These are phyloP conservation scores for Phyllotreta striolata DNA, from an alignment of 2,888 invertebrate species.

Conservation along the genomic window DNA sequence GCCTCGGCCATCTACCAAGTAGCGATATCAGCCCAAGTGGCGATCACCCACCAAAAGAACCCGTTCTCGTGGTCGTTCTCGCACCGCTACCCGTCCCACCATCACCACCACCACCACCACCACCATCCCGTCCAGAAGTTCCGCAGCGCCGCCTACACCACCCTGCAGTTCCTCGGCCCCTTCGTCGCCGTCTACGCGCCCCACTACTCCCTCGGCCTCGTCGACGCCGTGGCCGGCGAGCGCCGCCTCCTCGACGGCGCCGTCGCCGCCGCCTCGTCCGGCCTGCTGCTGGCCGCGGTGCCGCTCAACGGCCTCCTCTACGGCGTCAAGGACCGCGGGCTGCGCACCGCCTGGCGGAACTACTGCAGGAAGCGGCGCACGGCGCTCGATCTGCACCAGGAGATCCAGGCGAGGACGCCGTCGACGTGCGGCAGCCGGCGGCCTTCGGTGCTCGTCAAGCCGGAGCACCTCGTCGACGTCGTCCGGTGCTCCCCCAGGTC, in stretches of 20 bases:
- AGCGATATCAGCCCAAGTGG: slow-evolving; percentile 83
- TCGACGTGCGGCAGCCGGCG: slow-evolving; percentile 79
- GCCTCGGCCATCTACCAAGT: slow-evolving; percentile 87
- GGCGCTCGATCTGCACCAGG: slow-evolving; percentile 80
- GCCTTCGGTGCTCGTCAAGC: slow-evolving; percentile 63
- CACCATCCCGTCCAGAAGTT: slow-evolving; percentile 58
- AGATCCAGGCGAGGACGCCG: slow-evolving; percentile 82
- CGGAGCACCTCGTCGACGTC: slow-evolving; percentile 9
- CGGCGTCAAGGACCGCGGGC: slow-evolving; percentile 76
- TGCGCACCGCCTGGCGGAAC: slow-evolving; percentile 77
- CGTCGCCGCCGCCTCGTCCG: slow-evolving; percentile 65
- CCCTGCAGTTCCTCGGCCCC: slow-evolving; percentile 77
- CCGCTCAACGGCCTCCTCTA: slow-evolving; percentile 80
- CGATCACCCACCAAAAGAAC: slow-evolving; percentile 82
- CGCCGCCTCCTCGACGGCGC: slow-evolving; percentile 71
- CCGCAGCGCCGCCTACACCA: slow-evolving; percentile 70
- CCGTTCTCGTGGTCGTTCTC: slow-evolving; percentile 64
- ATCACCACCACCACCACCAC: slow-evolving; percentile 47
- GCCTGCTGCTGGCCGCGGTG: slow-evolving; percentile 74
- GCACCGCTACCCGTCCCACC: too few species aligned
- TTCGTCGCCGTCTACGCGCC: slow-evolving; percentile 77
- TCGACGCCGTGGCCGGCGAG: slow-evolving; percentile 68
- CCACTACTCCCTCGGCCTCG: slow-evolving; percentile 75
- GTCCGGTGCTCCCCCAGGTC: slow-evolving; percentile 62
- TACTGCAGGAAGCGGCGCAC: slow-evolving; percentile 81